These are phyloP conservation scores for Eupithecia centaureata DNA, from an alignment of 2,888 invertebrate genomes.

Conservation along the genomic window DNA sequence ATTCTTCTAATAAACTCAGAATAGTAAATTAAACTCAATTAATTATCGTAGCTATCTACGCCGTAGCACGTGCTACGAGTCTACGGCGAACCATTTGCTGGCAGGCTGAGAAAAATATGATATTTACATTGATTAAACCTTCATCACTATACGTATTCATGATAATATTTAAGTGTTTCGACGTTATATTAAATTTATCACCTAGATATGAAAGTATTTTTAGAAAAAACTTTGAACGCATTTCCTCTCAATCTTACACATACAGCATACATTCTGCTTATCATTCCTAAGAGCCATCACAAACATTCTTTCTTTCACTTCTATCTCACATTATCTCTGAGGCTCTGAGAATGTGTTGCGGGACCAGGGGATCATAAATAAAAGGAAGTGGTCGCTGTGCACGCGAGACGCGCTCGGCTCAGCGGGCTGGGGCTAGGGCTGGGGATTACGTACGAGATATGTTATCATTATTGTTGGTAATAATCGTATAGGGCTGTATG, in stretches of 20 bases:
- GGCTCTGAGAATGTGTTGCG: constrained; percentile 58
- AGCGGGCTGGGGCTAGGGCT: constrained; percentile 5
- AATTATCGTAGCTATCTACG: neutral
- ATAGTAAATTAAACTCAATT: neutral
- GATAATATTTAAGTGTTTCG: too few species aligned
- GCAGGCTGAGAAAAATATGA: neutral
- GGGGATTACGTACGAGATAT: neutral
- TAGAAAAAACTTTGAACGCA: neutral
- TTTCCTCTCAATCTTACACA: neutral
- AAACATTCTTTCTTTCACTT: constrained; percentile 56
- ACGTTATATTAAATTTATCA: too few species aligned
- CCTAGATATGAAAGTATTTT: too few species aligned
- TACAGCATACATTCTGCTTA: neutral
- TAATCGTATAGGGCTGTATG: neutral
- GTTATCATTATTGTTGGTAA: constrained; percentile 2
- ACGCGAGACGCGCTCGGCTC: constrained; percentile 45
- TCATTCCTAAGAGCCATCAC: constrained; percentile 29
- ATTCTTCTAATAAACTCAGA: too few species aligned
- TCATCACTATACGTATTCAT: too few species aligned
- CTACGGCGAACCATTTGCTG: neutral
- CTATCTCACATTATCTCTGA: too few species aligned
- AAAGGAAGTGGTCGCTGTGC: constrained; percentile 61
- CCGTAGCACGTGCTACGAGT: neutral
- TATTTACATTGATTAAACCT: too few species aligned
- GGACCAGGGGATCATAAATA: too few species aligned